Conservation (phyloP, 2,888 invertebrate genomes). For the Papilio elwesi region DNA sequence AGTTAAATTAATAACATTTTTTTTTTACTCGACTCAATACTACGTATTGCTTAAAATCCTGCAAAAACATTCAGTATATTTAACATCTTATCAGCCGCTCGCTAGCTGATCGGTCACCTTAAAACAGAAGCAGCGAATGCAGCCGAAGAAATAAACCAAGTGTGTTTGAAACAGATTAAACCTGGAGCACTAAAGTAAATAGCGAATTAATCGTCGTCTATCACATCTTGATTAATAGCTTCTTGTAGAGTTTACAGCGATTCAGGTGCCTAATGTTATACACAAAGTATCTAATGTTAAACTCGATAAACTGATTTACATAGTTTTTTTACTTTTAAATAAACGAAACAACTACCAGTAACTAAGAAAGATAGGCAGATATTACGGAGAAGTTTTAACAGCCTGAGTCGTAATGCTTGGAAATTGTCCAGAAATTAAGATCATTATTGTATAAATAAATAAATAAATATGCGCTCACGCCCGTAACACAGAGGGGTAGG, state of each 20-base stretch:
- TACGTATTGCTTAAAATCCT: neutral
- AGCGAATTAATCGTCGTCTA: conserved; percentile 37
- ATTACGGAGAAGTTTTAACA: too few species aligned
- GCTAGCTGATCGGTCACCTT: conserved; percentile 38
- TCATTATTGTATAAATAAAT: too few species aligned
- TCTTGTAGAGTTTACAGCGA: conserved; percentile 25
- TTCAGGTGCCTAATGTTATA: conserved; percentile 26
- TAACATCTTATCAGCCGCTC: conserved; percentile 30
- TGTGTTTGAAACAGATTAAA: conserved; percentile 25
- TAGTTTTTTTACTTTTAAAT: conserved; percentile 4
- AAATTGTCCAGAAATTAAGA: too few species aligned
- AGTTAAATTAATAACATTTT: too few species aligned
- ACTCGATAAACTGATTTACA: neutral
- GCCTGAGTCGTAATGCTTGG: too few species aligned
- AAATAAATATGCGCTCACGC: too few species aligned
- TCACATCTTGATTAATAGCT: conserved; percentile 35
- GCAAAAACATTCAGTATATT: neutral
- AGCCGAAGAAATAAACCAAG: conserved; percentile 38
- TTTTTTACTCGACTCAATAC: too few species aligned
- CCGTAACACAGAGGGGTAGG: too few species aligned
- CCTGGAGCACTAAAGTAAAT: conserved; percentile 36
- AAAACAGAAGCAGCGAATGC: conserved; percentile 32
- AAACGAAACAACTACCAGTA: conserved; percentile 1
- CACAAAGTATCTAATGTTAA: conserved; percentile 7
- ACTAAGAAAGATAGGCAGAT: too few species aligned